These are phyloP conservation scores for Auanema sp. DNA, from an alignment of 2,888 invertebrate genomes.

Conservation along the genomic window DNA sequence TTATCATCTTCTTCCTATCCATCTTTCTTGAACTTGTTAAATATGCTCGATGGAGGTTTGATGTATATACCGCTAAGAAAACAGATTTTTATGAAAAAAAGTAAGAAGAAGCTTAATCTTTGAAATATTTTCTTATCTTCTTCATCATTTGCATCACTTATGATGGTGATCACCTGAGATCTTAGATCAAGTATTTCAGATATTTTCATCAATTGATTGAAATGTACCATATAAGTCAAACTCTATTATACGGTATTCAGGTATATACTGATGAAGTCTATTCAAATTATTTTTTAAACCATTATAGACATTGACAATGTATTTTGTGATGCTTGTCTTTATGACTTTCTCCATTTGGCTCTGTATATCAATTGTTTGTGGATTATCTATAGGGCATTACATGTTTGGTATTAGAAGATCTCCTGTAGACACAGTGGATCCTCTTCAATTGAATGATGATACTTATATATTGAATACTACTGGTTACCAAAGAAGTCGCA, in stretches of 20 bases:
- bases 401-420: constrained; percentile 44
- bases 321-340: constrained; percentile 59
- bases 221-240: constrained; percentile 45
- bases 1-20: constrained; percentile 43
- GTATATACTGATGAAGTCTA: constrained; percentile 22
- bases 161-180: neutral
- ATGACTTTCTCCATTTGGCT: constrained; percentile 62
- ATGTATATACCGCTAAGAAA: constrained; percentile 11
- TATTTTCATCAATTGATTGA: constrained; percentile 38
- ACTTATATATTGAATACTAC: no score
- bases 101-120: neutral
- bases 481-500: no score
- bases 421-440: neutral
- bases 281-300: neutral
- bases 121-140: neutral
- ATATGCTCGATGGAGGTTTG: constrained; percentile 42
- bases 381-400: constrained; percentile 50
- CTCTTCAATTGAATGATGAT: no score
- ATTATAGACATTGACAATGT: constrained; percentile 35
- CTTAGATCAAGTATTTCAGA: constrained; percentile 21
- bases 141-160: neutral
- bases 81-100: constrained; percentile 7
- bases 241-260: constrained; percentile 51
- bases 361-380: constrained; percentile 47
- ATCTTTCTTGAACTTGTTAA: constrained; percentile 52